A percentile compares a stretch with the other conserved stretches of the same genome.
phyloP scores from a whole-genome alignment of 2,113 vertebrate genomes.

The Lepus europaeus region DNA sequence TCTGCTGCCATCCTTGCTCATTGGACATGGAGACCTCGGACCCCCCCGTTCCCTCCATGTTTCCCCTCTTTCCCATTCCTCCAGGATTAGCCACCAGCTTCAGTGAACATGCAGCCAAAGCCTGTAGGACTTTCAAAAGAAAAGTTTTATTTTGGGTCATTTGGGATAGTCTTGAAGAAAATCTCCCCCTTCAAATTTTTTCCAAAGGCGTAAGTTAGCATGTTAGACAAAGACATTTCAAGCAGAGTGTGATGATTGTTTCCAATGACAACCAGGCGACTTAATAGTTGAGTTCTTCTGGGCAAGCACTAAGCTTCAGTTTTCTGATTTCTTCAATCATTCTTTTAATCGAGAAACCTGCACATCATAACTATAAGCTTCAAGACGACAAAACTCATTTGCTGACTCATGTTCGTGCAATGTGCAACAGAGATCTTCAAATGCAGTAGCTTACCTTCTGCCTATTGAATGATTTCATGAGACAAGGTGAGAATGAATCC shows the following conservation, averaged over 20 bases:
- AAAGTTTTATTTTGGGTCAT: constrained; percentile 11
- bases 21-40: no score
- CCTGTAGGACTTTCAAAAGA: background rate
- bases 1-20: background rate
- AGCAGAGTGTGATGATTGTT: background rate
- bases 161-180: constrained; percentile 1
- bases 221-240: background rate
- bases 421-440: background rate
- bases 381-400: background rate
- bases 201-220: background rate
- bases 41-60: fast-evolving
- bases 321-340: background rate
- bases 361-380: background rate
- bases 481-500: background rate
- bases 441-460: background rate
- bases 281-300: background rate
- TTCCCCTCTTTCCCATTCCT: background rate
- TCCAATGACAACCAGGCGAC: background rate
- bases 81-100: background rate
- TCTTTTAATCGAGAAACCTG: background rate
- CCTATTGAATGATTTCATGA: background rate
- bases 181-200: background rate
- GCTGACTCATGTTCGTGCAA: background rate
- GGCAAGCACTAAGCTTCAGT: background rate
- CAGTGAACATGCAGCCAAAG: background rate